phyloP scores from a whole-genome alignment of 1,140 invertebrate species.

The Colletes latitarsis region DNA sequence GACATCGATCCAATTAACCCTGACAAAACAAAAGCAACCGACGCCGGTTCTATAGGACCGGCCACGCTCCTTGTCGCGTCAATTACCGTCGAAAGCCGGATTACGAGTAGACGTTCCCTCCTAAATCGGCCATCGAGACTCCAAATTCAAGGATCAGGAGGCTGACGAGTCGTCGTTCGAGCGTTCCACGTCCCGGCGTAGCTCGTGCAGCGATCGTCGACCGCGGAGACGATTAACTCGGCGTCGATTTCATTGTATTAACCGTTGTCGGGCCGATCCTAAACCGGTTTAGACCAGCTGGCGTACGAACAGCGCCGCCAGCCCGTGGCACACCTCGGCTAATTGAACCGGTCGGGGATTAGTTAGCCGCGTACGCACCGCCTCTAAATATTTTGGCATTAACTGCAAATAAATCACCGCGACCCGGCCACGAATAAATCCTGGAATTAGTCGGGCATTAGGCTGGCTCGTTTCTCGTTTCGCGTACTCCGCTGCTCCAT shows the following conservation, averaged over 20 bases:
- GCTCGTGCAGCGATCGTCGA: constrained; percentile 14
- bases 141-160: background rate
- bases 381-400: constrained; percentile 74
- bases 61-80: background rate
- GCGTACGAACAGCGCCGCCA: constrained; percentile 42
- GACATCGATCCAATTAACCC: background rate
- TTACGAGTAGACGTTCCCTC: background rate
- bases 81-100: background rate
- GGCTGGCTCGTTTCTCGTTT: constrained; percentile 9
- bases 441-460: constrained; percentile 55
- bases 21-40: background rate
- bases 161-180: background rate
- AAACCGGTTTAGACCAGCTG: constrained; percentile 71
- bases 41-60: background rate
- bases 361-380: constrained; percentile 57
- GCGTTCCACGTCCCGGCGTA: too few relatives aligned
- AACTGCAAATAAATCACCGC: constrained; percentile 64
- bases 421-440: constrained; percentile 51
- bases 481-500: background rate
- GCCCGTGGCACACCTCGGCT: constrained; percentile 52
- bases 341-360: constrained; percentile 72
- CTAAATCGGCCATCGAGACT: background rate
- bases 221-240: constrained; percentile 57
- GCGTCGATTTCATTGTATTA: constrained; percentile 70
- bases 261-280: constrained; percentile 43